Evolutionary conservation across 2,797 vertebrate species (phyloP).

Genomic region (Pangasius mekongensis): DNA sequence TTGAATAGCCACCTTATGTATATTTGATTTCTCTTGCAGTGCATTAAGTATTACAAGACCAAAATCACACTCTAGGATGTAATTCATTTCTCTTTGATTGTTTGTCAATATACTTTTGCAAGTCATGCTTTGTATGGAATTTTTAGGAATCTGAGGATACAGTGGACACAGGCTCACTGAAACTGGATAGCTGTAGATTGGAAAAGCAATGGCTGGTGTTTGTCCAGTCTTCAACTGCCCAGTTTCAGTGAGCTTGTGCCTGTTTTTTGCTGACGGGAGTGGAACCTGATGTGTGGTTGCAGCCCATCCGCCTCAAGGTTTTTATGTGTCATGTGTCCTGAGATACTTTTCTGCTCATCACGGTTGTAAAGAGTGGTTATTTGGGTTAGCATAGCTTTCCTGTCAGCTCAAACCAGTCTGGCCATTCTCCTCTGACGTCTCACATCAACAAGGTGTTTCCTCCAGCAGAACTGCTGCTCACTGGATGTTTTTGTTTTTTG

Average conservation of each 20-base stretch:
- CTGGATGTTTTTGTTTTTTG: neutral
- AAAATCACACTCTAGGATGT: neutral
- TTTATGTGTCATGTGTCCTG: neutral
- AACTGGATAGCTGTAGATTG: neutral
- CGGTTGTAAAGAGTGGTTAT: neutral
- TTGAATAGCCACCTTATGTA: slow-evolving; percentile 3
- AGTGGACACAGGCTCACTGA: neutral
- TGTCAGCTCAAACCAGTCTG: neutral
- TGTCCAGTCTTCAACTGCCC: neutral
- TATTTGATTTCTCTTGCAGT: slow-evolving; percentile 19
- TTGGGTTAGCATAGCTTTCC: neutral
- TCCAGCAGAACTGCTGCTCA: neutral
- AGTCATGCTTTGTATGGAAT: neutral
- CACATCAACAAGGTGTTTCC: neutral
- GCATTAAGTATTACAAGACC: slow-evolving; percentile 9
- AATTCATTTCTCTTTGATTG: neutral
- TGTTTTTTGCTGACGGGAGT: neutral
- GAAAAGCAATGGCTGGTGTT: neutral
- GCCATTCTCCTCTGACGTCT: neutral
- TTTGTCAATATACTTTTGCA: slow-evolving; percentile 2
- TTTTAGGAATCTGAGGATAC: neutral
- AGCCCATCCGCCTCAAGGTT: neutral
- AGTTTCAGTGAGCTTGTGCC: neutral
- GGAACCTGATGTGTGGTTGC: neutral
- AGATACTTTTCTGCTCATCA: neutral